Percentiles rank a stretch among this genome's conserved stretches.
These are phyloP conservation scores for Theretra japonica DNA, from an alignment of 2,888 invertebrate species.

Conservation along the genomic window DNA sequence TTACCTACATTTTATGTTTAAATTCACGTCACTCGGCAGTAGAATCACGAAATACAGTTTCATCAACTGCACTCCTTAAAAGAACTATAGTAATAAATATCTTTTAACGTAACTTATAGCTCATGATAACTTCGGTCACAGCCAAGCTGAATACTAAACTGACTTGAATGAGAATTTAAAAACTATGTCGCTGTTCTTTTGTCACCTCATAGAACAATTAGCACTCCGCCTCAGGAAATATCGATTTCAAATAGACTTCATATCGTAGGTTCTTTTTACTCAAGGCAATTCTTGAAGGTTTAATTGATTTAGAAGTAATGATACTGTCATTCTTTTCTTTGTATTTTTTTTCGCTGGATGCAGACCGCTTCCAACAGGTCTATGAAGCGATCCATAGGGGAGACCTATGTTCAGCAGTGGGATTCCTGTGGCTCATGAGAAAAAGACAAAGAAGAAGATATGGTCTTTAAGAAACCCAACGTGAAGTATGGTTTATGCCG, in stretches of 20 bases:
- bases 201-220: not conserved
- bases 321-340: too few relatives aligned
- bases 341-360: too few relatives aligned
- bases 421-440: too few relatives aligned
- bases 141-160: conserved; percentile 8
- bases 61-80: not conserved
- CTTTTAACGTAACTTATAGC: conserved; percentile 7
- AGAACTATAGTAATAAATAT: conserved; percentile 8
- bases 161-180: not conserved
- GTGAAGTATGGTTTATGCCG: too few relatives aligned
- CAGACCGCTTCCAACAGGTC: too few relatives aligned
- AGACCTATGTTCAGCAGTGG: too few relatives aligned
- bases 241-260: not conserved
- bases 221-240: not conserved
- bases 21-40: not conserved
- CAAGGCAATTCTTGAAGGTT: too few relatives aligned
- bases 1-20: not conserved
- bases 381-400: too few relatives aligned
- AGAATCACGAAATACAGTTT: not conserved
- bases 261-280: too few relatives aligned
- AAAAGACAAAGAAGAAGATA: too few relatives aligned
- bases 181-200: not conserved
- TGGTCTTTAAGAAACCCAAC: too few relatives aligned
- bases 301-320: too few relatives aligned
- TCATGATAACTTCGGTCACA: not conserved